A percentile compares a stretch with the other conserved stretches of the same genome.
These are phyloP conservation scores for Drosophila kanapiae DNA, from an alignment of 1,140 invertebrate genomes.

Conservation along the genomic window DNA sequence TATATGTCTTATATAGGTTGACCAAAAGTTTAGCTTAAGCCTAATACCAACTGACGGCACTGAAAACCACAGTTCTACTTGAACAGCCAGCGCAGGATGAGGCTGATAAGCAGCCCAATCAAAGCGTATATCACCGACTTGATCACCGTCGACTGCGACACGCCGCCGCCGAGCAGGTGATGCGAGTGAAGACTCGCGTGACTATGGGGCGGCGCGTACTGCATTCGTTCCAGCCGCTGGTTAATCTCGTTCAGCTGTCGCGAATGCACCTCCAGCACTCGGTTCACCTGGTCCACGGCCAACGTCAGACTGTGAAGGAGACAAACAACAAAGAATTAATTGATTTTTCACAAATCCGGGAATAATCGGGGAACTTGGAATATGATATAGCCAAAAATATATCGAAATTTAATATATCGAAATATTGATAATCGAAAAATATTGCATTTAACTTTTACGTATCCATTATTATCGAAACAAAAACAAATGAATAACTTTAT, in stretches of 20 bases:
- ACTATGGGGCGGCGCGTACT: constrained; percentile 59
- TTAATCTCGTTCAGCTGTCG: constrained; percentile 70
- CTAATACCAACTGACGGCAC: constrained; percentile 52
- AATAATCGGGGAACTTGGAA: no score
- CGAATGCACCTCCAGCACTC: constrained; percentile 67
- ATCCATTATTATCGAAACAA: no score
- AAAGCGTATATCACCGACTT: constrained; percentile 65
- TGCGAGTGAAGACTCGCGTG: constrained; percentile 20
- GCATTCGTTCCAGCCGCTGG: constrained; percentile 69
- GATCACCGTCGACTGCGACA: constrained; percentile 55
- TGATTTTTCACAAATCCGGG: not conserved
- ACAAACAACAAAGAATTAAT: not conserved
- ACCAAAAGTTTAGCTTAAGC: constrained; percentile 57
- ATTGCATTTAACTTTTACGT: not conserved
- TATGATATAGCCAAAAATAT: no score
- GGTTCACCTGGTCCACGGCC: constrained; percentile 72
- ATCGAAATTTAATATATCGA: not conserved
- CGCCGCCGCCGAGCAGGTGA: constrained; percentile 43
- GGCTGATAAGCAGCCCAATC: constrained; percentile 56
- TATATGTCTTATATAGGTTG: constrained; percentile 60
- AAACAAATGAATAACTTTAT: no score
- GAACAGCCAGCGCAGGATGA: constrained; percentile 70
- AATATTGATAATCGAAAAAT: not conserved
- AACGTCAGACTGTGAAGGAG: constrained; percentile 51
- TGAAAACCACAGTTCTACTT: constrained; percentile 48